phyloP scores from a whole-genome alignment of 1,140 invertebrate genomes.

The Aplysia californica region DNA sequence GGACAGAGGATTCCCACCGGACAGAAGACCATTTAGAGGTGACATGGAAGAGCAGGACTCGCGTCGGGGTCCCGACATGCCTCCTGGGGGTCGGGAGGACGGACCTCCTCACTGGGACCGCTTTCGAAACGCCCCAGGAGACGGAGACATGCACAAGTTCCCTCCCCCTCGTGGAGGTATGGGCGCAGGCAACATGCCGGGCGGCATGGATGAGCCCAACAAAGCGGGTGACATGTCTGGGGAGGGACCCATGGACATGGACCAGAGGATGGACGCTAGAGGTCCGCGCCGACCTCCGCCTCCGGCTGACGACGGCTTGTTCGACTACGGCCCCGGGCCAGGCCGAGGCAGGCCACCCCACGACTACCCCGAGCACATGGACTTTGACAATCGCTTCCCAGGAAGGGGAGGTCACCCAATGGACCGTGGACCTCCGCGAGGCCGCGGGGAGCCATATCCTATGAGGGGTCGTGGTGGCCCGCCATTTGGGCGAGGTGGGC shows the following conservation, averaged over 20 bases:
- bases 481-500: constrained; percentile 20
- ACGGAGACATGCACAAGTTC: neutral
- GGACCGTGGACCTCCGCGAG: neutral
- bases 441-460: constrained; percentile 14
- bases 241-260: constrained; percentile 24
- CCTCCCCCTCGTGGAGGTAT: neutral
- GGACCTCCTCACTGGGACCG: neutral
- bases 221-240: neutral
- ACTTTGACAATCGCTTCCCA: constrained; percentile 17
- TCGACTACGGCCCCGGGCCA: too few relatives aligned
- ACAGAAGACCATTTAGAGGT: constrained; percentile 3
- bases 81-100: neutral
- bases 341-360: neutral
- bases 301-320: too few relatives aligned
- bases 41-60: constrained; percentile 21
- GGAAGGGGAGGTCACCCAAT: constrained; percentile 9
- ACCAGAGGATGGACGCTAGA: constrained; percentile 24
- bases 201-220: neutral
- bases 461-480: constrained; percentile 8
- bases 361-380: neutral
- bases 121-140: constrained; percentile 9
- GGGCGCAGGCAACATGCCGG: too few relatives aligned
- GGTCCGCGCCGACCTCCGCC: too few relatives aligned
- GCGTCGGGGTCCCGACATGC: neutral
- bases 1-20: constrained; percentile 1